phyloP scores from a whole-genome alignment of 2,888 invertebrate genomes.

The Sinodicranocentrus sp. region DNA sequence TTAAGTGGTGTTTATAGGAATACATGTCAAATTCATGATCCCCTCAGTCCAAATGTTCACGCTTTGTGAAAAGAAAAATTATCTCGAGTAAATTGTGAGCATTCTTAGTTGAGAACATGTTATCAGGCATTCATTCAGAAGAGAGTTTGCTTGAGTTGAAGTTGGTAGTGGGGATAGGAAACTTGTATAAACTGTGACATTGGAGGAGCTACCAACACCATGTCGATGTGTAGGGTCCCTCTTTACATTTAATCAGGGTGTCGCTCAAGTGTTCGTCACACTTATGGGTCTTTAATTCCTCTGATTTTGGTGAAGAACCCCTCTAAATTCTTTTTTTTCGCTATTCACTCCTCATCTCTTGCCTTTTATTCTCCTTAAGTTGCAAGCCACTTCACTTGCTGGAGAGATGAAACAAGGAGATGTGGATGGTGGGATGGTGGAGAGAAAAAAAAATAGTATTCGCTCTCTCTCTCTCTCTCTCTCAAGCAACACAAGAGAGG shows the following conservation, averaged over 20 bases:
- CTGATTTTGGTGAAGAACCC: constrained; percentile 53
- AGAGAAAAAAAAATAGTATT: too few relatives aligned
- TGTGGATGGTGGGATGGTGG: neutral
- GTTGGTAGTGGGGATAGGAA: neutral
- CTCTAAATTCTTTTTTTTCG: constrained; percentile 1
- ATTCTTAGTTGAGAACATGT: constrained; percentile 15
- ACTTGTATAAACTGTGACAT: too few relatives aligned
- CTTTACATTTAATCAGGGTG: constrained; percentile 62
- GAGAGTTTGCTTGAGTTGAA: neutral
- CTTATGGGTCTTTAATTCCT: constrained; percentile 66
- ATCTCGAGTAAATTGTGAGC: constrained; percentile 28
- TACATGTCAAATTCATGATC: constrained; percentile 48
- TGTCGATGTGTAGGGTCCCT: constrained; percentile 45
- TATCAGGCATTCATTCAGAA: neutral
- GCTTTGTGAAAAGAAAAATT: constrained; percentile 5
- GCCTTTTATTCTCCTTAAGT: too few relatives aligned
- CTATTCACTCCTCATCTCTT: neutral
- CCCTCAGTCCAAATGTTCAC: constrained; percentile 29
- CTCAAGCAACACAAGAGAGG: neutral
- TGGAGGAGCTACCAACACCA: neutral
- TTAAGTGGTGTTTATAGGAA: constrained; percentile 21
- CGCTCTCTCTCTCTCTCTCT: neutral
- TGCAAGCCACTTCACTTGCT: neutral
- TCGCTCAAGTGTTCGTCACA: constrained; percentile 67
- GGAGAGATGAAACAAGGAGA: neutral